Percentiles rank a stretch among this genome's conserved stretches.
Conservation (phyloP, 1,140 invertebrate genomes). For the Papilio polyxenes region DNA sequence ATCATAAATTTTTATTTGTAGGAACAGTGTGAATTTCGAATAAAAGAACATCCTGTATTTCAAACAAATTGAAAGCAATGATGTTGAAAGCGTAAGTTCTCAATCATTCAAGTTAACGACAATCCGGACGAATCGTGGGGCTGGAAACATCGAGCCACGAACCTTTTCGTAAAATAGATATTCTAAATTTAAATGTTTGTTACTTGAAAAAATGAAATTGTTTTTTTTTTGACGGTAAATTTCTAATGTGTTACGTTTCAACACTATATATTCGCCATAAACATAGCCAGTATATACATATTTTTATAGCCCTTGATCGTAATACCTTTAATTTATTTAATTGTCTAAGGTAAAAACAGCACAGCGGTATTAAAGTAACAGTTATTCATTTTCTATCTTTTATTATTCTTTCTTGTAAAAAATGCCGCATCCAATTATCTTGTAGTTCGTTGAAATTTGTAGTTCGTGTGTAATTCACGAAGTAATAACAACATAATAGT, state of each 20-base stretch:
- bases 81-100: constrained; percentile 79
- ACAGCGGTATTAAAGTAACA: no score
- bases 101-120: constrained; percentile 80
- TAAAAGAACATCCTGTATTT: constrained; percentile 56
- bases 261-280: background rate
- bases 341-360: no score
- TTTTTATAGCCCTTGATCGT: no score
- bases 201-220: background rate
- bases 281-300: no score
- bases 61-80: constrained; percentile 79
- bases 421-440: constrained; percentile 48
- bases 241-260: background rate
- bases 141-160: constrained; percentile 36
- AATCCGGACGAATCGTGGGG: constrained; percentile 70
- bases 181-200: constrained; percentile 33
- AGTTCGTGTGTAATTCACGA: constrained; percentile 50
- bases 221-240: background rate
- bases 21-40: constrained; percentile 18
- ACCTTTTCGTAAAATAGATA: constrained; percentile 43
- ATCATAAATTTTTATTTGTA: background rate
- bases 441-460: constrained; percentile 25
- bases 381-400: no score
- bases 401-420: background rate
- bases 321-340: no score
- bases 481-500: constrained; percentile 77